phyloP scores from a whole-genome alignment of 2,113 vertebrate genomes.

The Charina bottae region DNA sequence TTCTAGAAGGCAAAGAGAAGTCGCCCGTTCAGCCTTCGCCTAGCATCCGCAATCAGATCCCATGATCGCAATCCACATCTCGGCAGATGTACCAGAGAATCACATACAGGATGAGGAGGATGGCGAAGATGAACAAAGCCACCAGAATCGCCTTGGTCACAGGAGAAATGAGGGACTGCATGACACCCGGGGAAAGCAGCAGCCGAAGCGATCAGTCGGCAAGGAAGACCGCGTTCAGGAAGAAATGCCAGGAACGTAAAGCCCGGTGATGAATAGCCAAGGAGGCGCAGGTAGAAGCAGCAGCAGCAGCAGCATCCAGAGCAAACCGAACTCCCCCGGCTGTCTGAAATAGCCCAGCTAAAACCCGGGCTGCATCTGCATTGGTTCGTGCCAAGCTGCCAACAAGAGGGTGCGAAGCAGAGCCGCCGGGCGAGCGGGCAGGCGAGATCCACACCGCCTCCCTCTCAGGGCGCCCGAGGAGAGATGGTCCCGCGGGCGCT shows the following conservation, averaged over 20 bases:
- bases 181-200: conserved; percentile 80
- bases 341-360: conserved; percentile 34
- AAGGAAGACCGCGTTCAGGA: background rate
- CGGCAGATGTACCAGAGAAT: conserved; percentile 99
- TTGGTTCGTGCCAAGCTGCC: conserved; percentile 68
- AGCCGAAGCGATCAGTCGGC: conserved; percentile 18
- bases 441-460: background rate
- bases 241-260: background rate
- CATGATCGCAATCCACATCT: conserved; percentile 97
- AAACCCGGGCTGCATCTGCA: conserved; percentile 67
- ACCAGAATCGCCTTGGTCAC: conserved; percentile 96
- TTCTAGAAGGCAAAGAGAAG: background rate
- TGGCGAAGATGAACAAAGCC: conserved; percentile 96
- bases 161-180: conserved; percentile 96
- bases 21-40: conserved; percentile 52
- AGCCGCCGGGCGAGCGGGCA: background rate
- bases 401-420: conserved; percentile 21
- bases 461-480: background rate
- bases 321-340: conserved; percentile 1
- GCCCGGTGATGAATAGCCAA: background rate
- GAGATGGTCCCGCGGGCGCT: background rate
- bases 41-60: conserved; percentile 81
- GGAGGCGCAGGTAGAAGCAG: background rate
- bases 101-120: conserved; percentile 97
- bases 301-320: background rate